Percentiles rank a stretch among this genome's conserved stretches.
phyloP scores from a whole-genome alignment of 2,888 invertebrate species.

The Cheilosia pagana region DNA sequence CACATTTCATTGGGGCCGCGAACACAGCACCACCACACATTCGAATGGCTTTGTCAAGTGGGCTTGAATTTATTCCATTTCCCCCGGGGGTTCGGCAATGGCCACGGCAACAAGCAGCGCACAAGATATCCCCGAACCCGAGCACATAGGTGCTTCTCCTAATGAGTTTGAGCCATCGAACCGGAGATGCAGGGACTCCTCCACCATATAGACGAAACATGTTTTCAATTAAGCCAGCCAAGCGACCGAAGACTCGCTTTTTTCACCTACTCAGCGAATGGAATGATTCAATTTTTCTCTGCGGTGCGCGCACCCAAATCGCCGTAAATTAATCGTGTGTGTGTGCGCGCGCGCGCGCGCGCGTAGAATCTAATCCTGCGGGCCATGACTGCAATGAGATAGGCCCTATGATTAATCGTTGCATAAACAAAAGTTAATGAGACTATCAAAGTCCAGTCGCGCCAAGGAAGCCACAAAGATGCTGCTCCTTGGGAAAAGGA shows the following conservation, averaged over 20 bases:
- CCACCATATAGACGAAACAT: slow-evolving; percentile 64
- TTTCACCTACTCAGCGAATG: slow-evolving; percentile 55
- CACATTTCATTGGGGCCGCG: slow-evolving; percentile 60
- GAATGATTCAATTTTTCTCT: slow-evolving; percentile 69
- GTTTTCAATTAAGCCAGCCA: slow-evolving; percentile 67
- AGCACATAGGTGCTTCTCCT: slow-evolving; percentile 23
- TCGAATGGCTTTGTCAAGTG: slow-evolving; percentile 72
- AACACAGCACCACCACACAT: slow-evolving; percentile 33
- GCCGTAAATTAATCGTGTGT: slow-evolving; percentile 46
- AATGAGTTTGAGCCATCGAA: slow-evolving; percentile 5
- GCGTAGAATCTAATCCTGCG: slow-evolving; percentile 67
- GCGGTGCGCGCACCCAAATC: slow-evolving; percentile 36
- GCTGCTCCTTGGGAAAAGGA: slow-evolving; percentile 58
- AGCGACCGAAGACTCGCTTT: slow-evolving; percentile 2
- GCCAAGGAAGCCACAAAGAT: slow-evolving; percentile 16
- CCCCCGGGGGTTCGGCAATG: slow-evolving; percentile 42
- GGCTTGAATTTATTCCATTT: slow-evolving; percentile 66
- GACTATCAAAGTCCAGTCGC: slow-evolving; percentile 72
- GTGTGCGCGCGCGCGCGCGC: slow-evolving; percentile 23
- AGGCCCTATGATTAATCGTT: slow-evolving; percentile 72
- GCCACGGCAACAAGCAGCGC: not conserved
- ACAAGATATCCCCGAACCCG: slow-evolving; percentile 18
- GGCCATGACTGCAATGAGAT: slow-evolving; percentile 64
- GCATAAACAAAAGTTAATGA: slow-evolving; percentile 75
- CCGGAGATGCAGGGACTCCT: slow-evolving; percentile 16